A percentile compares a stretch with the other conserved stretches of the same genome.
Evolutionary conservation across 2,888 invertebrate species (phyloP).

Genomic region (Empis livida): DNA sequence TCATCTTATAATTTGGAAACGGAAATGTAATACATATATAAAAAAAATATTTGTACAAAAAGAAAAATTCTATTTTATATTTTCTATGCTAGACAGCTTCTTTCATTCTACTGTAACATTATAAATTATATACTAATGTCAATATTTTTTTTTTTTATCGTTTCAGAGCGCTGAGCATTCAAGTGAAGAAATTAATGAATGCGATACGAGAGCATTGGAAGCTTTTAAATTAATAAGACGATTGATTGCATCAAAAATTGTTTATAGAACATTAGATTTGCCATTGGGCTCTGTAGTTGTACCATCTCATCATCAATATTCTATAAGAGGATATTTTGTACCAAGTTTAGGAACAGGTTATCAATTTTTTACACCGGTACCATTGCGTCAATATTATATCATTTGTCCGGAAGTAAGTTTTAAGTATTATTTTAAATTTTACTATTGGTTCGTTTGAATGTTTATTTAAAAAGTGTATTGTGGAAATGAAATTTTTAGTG

Average conservation of each 20-base stretch:
- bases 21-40: too few relatives aligned
- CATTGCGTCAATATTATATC: slow-evolving; percentile 19
- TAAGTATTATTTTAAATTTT: not conserved
- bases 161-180: slow-evolving; percentile 14
- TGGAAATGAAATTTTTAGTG: too few relatives aligned
- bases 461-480: too few relatives aligned
- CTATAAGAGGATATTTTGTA: slow-evolving; percentile 22
- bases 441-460: too few relatives aligned
- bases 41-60: too few relatives aligned
- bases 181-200: slow-evolving; percentile 10
- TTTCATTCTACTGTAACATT: too few relatives aligned
- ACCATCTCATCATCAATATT: slow-evolving; percentile 15
- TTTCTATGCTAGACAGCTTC: too few relatives aligned
- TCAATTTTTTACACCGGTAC: slow-evolving; percentile 21
- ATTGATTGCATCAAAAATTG: slow-evolving; percentile 18
- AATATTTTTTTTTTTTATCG: not conserved
- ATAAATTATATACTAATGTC: not conserved
- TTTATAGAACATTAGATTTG: slow-evolving; percentile 18
- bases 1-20: too few relatives aligned
- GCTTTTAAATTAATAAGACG: slow-evolving; percentile 15
- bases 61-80: too few relatives aligned
- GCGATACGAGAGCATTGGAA: slow-evolving; percentile 9
- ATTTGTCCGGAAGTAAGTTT: slow-evolving; percentile 17
- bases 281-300: slow-evolving; percentile 16
- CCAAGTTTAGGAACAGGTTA: slow-evolving; percentile 18